Base-by-base conservation (phyloP, 2,113 vertebrate species). In the human (Homo sapiens) region DNA sequence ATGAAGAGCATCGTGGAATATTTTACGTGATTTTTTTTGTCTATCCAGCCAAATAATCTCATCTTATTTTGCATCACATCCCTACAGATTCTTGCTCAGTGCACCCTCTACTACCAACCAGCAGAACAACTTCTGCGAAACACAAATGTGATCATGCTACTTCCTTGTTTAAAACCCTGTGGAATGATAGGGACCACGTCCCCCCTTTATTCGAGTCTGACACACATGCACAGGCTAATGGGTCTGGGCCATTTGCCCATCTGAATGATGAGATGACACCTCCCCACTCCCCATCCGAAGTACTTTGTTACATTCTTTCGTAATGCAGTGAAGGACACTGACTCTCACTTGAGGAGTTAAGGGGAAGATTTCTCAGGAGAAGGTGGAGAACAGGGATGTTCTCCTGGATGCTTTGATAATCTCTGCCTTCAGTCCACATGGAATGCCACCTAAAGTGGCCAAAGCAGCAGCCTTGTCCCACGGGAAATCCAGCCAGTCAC, bases 131-230 rank as follows among this genome's bases (percentile, higher is more conserved):
- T 79, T 75, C 27, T 70, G 30, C 70, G 81, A 68, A 9, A 55
- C 52, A 73, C 52, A 70, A 4, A 4, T 8, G 70, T 80, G 55
- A 72, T 78, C 25, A 17, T 4, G 20, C 45, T 35, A 35, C 0
- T 68, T 3, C 6, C 16, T n/a, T 59, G n/a, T 52, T 59, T 73
- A 66, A 83, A 73, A 40, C 12, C 5, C n/a, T 68, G 4, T 52
- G 7, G 12, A 16, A 13, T 3, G 79, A 35, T 2, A 45, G 2
- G 18, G 43, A 35, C 35, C 5, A 3, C 35, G 8, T 1, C 0
- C 1, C 32, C 22, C 38, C 50, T 30, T 52, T 32, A 72, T 59
- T 73, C 12, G 16, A 52, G 43, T 25, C 35, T 22, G 16, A 43
- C 6, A 23, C 22, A 12, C 35, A 18, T 1, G 3, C 12, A 30